Conservation (phyloP, 2,113 vertebrate genomes). For the Tyrannus savana region DNA sequence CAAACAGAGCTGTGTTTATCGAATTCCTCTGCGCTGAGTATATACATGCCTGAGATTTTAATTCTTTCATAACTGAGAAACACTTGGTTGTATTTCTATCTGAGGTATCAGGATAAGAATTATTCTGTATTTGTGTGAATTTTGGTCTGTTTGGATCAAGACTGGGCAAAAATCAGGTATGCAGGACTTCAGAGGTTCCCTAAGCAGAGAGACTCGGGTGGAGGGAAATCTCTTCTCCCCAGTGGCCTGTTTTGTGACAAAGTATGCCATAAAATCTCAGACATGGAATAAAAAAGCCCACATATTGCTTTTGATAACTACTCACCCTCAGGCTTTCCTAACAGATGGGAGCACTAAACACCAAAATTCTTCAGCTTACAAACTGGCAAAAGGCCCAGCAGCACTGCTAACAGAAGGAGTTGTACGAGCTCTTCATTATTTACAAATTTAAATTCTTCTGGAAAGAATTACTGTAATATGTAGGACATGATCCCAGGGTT, state of each 20-base stretch:
- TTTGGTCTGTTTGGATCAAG: background rate
- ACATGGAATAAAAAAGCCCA: conserved; percentile 50
- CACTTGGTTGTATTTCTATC: background rate
- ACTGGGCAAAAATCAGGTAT: conserved; percentile 5
- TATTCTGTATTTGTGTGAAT: background rate
- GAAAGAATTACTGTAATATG: conserved; percentile 68
- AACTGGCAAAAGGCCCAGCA: conserved; percentile 66
- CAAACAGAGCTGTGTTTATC: conserved; percentile 48
- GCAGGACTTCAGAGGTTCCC: conserved; percentile 1
- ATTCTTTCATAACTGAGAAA: conserved; percentile 21
- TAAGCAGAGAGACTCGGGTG: background rate
- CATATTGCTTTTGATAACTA: conserved; percentile 68
- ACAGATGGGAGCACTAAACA: conserved; percentile 72
- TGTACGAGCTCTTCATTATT: conserved; percentile 65
- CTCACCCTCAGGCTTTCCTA: conserved; percentile 54
- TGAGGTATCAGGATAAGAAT: background rate
- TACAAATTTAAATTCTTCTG: conserved; percentile 70
- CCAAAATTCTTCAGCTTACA: conserved; percentile 67
- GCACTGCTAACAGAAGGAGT: conserved; percentile 50
- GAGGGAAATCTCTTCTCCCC: conserved; percentile 42
- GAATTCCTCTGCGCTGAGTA: conserved; percentile 28
- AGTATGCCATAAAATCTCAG: conserved; percentile 62
- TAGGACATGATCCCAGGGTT: conserved; percentile 67
- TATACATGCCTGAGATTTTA: conserved; percentile 37
- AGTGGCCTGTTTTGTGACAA: conserved; percentile 59